phyloP scores from a whole-genome alignment of 2,113 vertebrate species.

The Chitala chitala region DNA sequence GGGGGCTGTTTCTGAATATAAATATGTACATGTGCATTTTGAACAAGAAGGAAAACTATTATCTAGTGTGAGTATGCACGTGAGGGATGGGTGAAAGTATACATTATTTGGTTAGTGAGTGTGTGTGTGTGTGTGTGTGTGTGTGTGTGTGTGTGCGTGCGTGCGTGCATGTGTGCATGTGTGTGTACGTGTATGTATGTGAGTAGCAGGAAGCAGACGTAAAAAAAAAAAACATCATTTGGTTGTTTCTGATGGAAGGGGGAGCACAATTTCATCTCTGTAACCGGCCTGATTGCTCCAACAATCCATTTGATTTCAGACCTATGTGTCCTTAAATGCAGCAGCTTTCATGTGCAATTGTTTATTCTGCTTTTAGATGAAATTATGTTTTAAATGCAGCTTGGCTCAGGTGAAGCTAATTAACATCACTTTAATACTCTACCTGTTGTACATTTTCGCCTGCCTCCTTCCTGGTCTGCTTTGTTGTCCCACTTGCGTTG shows the following conservation, averaged over 20 bases:
- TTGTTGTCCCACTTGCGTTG: not conserved
- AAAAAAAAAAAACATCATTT: too few relatives aligned
- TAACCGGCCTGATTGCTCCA: too few relatives aligned
- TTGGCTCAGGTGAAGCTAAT: constrained; percentile 35
- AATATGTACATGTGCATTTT: too few relatives aligned
- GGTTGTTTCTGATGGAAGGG: too few relatives aligned
- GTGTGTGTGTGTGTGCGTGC: not conserved
- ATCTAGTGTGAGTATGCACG: not conserved
- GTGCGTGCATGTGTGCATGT: too few relatives aligned
- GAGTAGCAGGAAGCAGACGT: too few relatives aligned
- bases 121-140: constrained; percentile 7
- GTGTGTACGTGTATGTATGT: too few relatives aligned
- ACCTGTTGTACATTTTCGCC: not conserved
- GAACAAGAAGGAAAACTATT: too few relatives aligned
- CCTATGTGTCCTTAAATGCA: not conserved
- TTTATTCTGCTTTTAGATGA: constrained; percentile 46
- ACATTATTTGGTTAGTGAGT: constrained; percentile 7
- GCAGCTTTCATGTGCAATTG: constrained; percentile 42
- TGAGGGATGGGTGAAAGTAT: not conserved
- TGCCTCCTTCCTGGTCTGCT: not conserved
- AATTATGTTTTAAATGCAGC: constrained; percentile 45
- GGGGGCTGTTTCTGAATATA: too few relatives aligned
- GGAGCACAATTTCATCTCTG: too few relatives aligned
- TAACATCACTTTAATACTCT: not conserved
- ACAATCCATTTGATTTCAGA: constrained; percentile 36